These are phyloP conservation scores for Drosophila neocordata DNA, from an alignment of 1,140 invertebrate genomes.

Conservation along the genomic window DNA sequence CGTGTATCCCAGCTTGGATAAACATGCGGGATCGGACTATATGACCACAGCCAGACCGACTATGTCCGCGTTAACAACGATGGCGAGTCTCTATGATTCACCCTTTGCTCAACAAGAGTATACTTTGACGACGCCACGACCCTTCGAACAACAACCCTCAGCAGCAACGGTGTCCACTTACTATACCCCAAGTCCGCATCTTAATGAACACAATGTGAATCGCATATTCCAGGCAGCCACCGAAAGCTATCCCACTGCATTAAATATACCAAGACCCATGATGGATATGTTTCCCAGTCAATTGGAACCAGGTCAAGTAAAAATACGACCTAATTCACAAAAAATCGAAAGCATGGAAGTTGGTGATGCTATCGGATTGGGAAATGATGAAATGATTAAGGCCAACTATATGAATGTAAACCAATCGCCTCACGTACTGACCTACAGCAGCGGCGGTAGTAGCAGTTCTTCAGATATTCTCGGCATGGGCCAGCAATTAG, in stretches of 20 bases:
- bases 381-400: conserved; percentile 59
- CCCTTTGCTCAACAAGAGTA: conserved; percentile 49
- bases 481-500: conserved; percentile 71
- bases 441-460: conserved; percentile 61
- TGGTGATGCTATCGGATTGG: conserved; percentile 20
- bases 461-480: conserved; percentile 5
- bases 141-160: conserved; percentile 63
- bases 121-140: conserved; percentile 57
- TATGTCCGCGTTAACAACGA: conserved; percentile 25
- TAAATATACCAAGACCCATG: conserved; percentile 59
- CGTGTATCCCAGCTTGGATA: conserved; percentile 53
- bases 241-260: conserved; percentile 60
- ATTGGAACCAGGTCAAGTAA: conserved; percentile 61
- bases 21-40: conserved; percentile 38
- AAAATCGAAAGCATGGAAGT: conserved; percentile 81
- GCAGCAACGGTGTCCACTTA: conserved; percentile 58
- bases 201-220: conserved; percentile 73
- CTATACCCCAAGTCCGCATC: conserved; percentile 76
- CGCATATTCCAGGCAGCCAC: conserved; percentile 52
- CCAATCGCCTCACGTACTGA: conserved; percentile 60
- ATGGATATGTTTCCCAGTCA: conserved; percentile 55
- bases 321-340: conserved; percentile 73
- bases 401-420: conserved; percentile 44
- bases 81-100: conserved; percentile 40
- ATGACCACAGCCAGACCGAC: conserved; percentile 57